Percentiles rank a stretch among this genome's conserved stretches.
Evolutionary conservation across 2,113 vertebrate species (phyloP).

Genomic region (Pardalotus punctatus): DNA sequence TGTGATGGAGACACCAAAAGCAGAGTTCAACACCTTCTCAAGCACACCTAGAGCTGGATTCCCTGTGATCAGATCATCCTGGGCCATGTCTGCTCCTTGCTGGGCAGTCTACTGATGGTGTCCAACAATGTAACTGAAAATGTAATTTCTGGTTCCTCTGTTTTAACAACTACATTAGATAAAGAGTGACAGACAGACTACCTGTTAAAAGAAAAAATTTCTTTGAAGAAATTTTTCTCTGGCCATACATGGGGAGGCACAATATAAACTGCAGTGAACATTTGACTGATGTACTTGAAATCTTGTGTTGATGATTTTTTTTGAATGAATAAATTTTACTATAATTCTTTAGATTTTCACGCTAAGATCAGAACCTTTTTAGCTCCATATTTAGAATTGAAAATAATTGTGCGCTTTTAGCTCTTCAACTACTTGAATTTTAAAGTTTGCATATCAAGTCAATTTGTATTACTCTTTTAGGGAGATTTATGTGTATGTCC

Average conservation of each 20-base stretch:
- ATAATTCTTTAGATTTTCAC: neutral
- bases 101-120: neutral
- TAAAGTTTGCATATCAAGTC: neutral
- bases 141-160: neutral
- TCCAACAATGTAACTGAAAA: neutral
- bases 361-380: neutral
- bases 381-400: neutral
- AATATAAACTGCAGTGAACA: neutral
- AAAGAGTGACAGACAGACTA: neutral
- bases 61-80: neutral
- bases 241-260: neutral
- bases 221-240: neutral
- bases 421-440: neutral
- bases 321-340: neutral
- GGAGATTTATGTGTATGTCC: neutral
- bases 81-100: neutral
- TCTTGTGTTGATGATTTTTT: neutral
- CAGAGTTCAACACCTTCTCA: neutral
- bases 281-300: neutral
- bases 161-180: neutral
- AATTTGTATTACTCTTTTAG: neutral
- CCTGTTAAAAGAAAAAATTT: neutral
- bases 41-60: neutral
- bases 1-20: neutral
- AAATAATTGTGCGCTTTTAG: neutral